Base-by-base conservation (phyloP, 2,888 invertebrate species). In the Theretra japonica region DNA sequence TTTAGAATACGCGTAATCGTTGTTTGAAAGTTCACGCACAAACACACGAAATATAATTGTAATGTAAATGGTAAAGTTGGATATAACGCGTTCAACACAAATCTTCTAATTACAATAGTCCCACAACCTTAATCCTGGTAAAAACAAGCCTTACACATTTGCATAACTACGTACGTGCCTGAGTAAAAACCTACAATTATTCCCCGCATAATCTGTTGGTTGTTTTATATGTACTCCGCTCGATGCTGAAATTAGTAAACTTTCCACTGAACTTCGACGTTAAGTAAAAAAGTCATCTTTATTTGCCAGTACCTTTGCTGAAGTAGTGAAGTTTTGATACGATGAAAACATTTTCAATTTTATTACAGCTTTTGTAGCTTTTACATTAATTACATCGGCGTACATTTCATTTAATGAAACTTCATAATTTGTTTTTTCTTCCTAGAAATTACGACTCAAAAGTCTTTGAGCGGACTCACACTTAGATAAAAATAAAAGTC, bases 31-130 rank as follows among this genome's bases (percentile, higher is more conserved):
- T 65, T 65, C 41, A 65, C 65, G 17, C 25, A 65, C 65, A 65
- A 21, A 65, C 25, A 65, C 48, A 41, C 65, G 48, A 65, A 65
- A 65, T 65, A 65, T 65, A 65, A 65, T 65, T 65, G 23, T 68
- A 75, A 70, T 60, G 71, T 76, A 71, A 70, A 73, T 83, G 84
- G 84, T 84, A 65, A 65, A 77, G 80, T 80, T 79, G 85, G 83
- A 83, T 83, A 65, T 83, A 78, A 81, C 79, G 79, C 82, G 83
- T 83, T 85, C 82, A 80, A 86, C 86, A 86, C 86, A 84, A 85
- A 86, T 85, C 86, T 86, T 81, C 82, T 82, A 83, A 85, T 86
- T 86, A 86, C 83, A 84, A 86, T 86, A 85, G 82, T 83, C 85
- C 85, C 85, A 77, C 48, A 82, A 79, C 81, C 84, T 79, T 86